phyloP scores from a whole-genome alignment of 2,797 vertebrate species.

The Clarias laeviceps region DNA sequence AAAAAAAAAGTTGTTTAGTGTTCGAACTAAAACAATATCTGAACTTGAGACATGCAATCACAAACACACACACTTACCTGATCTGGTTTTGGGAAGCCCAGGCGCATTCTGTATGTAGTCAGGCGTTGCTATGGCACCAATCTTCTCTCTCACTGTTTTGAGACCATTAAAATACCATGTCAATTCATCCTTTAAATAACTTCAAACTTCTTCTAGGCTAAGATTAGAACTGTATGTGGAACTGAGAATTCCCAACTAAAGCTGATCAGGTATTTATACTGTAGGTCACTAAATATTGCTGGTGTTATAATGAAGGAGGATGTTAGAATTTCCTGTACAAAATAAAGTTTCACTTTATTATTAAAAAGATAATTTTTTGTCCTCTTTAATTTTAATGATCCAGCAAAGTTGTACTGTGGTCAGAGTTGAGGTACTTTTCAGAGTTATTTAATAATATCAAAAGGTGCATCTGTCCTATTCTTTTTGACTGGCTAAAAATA shows the following conservation, averaged over 20 bases:
- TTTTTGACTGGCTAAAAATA: background rate
- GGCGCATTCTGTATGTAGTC: conserved; percentile 96
- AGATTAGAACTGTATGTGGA: background rate
- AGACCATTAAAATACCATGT: conserved; percentile 9
- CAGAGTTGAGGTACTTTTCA: background rate
- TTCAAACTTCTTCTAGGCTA: background rate
- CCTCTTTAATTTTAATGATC: background rate
- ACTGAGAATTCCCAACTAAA: background rate
- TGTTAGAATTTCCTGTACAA: background rate
- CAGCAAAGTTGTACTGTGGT: background rate
- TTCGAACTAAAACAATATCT: background rate
- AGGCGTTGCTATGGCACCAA: conserved; percentile 95
- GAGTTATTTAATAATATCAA: background rate
- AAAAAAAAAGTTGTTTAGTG: background rate
- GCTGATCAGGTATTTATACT: background rate
- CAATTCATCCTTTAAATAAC: background rate
- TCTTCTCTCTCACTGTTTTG: conserved; percentile 92
- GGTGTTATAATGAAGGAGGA: background rate
- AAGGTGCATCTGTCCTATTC: background rate
- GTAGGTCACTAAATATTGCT: background rate
- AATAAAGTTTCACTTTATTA: background rate
- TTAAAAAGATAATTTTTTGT: too few species aligned
- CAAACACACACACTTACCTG: conserved; percentile 74
- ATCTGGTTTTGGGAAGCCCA: conserved; percentile 92
- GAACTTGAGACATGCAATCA: background rate